phyloP scores from a whole-genome alignment of 2,797 vertebrate genomes.

The Psittacula derbiana region DNA sequence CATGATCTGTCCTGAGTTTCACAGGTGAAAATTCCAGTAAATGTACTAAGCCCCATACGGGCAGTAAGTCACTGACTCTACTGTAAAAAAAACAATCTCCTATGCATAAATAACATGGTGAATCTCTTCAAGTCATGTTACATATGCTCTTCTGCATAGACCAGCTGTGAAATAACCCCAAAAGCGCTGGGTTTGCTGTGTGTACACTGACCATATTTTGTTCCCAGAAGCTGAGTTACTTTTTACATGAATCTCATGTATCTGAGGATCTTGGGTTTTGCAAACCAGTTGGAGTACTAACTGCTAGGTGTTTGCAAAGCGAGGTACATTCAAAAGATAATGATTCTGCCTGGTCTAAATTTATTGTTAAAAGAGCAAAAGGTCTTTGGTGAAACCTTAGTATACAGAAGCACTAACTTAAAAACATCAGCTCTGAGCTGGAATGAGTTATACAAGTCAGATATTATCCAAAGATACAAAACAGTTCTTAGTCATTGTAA shows the following conservation, averaged over 20 bases:
- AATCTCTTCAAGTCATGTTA: not conserved
- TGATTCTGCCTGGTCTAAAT: not conserved
- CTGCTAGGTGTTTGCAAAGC: not conserved
- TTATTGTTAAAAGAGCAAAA: not conserved
- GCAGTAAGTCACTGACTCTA: not conserved
- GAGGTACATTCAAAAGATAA: not conserved
- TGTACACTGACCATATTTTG: not conserved
- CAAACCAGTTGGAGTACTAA: not conserved
- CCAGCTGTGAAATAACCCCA: not conserved
- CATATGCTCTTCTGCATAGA: not conserved
- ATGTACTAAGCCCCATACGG: not conserved
- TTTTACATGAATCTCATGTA: not conserved
- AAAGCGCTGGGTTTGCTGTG: not conserved
- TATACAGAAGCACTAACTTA: not conserved
- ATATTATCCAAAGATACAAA: not conserved
- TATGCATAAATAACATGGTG: not conserved
- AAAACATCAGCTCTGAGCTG: not conserved
- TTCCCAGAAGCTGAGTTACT: not conserved
- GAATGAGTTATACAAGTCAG: not conserved
- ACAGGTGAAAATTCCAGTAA: not conserved
- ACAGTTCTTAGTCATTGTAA: not conserved
- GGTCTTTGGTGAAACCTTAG: not conserved
- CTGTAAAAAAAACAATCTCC: not conserved
- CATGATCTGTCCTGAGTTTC: not conserved
- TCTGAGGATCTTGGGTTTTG: not conserved